phyloP scores from a whole-genome alignment of 92 coral and sea anemone species.

The Palythoa grandiflora region DNA sequence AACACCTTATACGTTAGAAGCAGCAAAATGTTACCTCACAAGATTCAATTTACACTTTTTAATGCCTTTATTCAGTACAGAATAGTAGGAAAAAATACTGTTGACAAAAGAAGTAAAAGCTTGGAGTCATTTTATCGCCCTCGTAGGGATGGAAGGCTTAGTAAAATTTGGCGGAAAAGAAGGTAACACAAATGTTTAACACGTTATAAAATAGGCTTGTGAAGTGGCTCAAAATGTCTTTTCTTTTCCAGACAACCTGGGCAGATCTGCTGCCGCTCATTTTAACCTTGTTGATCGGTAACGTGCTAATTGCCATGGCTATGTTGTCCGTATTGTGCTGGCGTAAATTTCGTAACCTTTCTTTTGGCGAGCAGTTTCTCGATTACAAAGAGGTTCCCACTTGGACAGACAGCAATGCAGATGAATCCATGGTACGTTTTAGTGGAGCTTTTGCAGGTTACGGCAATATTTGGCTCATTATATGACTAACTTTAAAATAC shows the following conservation, averaged over 20 bases:
- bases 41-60: no score
- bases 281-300: slow-evolving; percentile 68
- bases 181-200: no score
- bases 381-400: slow-evolving; percentile 88
- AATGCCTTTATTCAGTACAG: no score
- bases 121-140: no score
- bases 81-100: no score
- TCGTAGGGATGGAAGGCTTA: no score
- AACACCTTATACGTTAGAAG: no score
- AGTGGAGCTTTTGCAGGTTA: neutral
- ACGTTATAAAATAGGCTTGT: neutral
- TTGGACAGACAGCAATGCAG: slow-evolving; percentile 70
- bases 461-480: no score
- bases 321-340: slow-evolving; percentile 88
- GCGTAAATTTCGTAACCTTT: slow-evolving; percentile 82
- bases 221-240: neutral
- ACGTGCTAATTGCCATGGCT: slow-evolving; percentile 62
- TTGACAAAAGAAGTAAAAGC: no score
- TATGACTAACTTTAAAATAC: no score
- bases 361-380: slow-evolving; percentile 86
- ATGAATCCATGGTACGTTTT: slow-evolving; percentile 35
- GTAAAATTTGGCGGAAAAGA: no score
- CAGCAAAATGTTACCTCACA: no score
- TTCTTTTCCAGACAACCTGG: slow-evolving; percentile 21
- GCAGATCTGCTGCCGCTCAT: slow-evolving; percentile 58